Evolutionary conservation across 2,888 invertebrate genomes (phyloP), one percentile per base, ranked within the genome.

Genomic region (Heterodera filipjevi): DNA sequence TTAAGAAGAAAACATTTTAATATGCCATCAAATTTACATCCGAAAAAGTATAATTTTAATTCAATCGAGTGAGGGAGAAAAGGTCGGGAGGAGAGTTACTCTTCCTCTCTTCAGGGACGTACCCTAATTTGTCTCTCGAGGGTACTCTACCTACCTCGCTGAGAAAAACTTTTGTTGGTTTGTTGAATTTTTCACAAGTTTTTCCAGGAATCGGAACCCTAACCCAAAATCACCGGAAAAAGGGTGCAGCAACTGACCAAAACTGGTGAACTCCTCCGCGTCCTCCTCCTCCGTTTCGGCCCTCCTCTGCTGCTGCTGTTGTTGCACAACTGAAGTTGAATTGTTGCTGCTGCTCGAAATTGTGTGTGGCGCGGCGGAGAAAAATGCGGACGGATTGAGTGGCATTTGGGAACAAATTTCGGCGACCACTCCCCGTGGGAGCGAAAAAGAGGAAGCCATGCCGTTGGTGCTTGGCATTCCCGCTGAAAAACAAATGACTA

Each of bases 241-340:
- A n/a, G n/a, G n/a, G n/a, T n/a, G n/a, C n/a, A n/a, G n/a, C n/a
- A 12, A 59, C 27, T 59, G 59, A 68, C 68, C 68, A 32, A 68
- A 68, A 68, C 68, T 33, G 68, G 68, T 22, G 35, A 68, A 68
- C 33, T 68, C 68, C n/a, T 68, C 68, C 3, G 27, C 68, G 32
- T 68, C 68, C 33, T 68, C 68, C 68, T 68, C 68, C 22, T 68
- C 33, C 33, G 59, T 19, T 59, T 59, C 59, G 59, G 27, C 59
- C 59, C 27, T n/a, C 27, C 59, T 59, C 27, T 59, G 59, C 59
- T 59, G 59, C 59, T 39, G 39, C 39, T 39, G 39, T n/a, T 12
- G 5, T 14, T 8, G 49, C 49, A 59, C 59, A 59, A 59, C 12
- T 27, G 59, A 5, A 5, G 59, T 3, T 16, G 49, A 19, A 49